phyloP scores from a whole-genome alignment of 2,888 invertebrate species.

The Hyposoter didymator region DNA sequence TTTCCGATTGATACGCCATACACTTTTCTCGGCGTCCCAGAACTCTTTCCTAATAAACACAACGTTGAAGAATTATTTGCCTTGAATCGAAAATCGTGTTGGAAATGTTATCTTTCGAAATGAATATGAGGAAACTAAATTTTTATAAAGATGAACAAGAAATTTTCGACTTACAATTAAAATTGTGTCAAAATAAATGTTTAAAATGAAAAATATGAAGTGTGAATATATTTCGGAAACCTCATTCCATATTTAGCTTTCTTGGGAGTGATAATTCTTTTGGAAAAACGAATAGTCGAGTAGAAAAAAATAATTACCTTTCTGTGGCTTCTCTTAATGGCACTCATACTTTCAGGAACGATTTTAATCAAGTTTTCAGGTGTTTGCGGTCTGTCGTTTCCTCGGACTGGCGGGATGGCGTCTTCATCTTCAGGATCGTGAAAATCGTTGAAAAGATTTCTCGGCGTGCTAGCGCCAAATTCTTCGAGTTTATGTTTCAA shows the following conservation, averaged over 20 bases:
- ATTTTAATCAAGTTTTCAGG: slow-evolving; percentile 77
- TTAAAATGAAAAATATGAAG: too few species aligned
- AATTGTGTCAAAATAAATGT: not conserved
- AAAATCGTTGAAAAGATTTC: slow-evolving; percentile 78
- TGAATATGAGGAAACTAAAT: too few species aligned
- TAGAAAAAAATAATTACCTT: slow-evolving; percentile 74
- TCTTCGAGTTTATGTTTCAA: slow-evolving; percentile 57
- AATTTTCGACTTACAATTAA: not conserved
- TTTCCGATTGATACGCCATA: slow-evolving; percentile 53
- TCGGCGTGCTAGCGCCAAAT: slow-evolving; percentile 76
- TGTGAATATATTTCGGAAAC: too few species aligned
- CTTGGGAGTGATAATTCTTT: not conserved
- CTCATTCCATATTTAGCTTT: not conserved
- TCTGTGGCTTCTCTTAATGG: slow-evolving; percentile 80
- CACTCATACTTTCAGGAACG: slow-evolving; percentile 80
- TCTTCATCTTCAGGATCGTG: slow-evolving; percentile 72
- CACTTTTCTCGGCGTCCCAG: slow-evolving; percentile 69
- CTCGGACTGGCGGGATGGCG: slow-evolving; percentile 65
- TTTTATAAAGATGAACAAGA: not conserved
- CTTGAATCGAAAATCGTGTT: too few species aligned
- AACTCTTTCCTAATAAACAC: slow-evolving; percentile 70
- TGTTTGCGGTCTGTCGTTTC: slow-evolving; percentile 73
- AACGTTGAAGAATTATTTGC: slow-evolving; percentile 15
- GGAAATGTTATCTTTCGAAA: too few species aligned
- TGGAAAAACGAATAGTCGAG: not conserved